Evolutionary conservation across 2,888 invertebrate genomes (phyloP).

Genomic region (Limnephilus lunatus): DNA sequence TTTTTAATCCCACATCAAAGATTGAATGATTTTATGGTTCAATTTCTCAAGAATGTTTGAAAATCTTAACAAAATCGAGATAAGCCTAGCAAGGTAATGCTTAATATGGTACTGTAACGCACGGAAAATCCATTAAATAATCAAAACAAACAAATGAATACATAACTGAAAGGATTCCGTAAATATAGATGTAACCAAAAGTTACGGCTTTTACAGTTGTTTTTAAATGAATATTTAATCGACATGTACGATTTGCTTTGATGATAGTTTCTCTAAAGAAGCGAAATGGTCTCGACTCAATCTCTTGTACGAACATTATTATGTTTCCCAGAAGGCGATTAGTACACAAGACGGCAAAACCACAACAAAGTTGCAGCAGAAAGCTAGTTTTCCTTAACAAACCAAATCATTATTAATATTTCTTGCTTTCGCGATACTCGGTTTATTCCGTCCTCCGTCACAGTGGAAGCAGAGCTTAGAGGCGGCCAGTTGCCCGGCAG

Average conservation of each 20-base stretch:
- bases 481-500: constrained; percentile 46
- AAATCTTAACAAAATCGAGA: background rate
- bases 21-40: no score
- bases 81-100: no score
- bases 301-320: background rate
- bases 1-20: no score
- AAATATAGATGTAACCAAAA: background rate
- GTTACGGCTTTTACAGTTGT: background rate
- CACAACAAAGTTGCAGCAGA: constrained; percentile 25
- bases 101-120: background rate
- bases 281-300: background rate
- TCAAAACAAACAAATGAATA: background rate
- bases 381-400: constrained; percentile 38
- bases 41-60: background rate
- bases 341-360: background rate
- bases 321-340: background rate
- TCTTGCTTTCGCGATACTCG: constrained; percentile 33
- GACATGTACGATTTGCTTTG: background rate
- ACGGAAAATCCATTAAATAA: background rate
- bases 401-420: constrained; percentile 52
- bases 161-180: background rate
- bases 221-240: background rate
- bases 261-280: background rate
- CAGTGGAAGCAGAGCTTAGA: constrained; percentile 11
- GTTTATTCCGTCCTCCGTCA: constrained; percentile 16